These are phyloP conservation scores for Rhinatrema bivittatum DNA, from an alignment of 2,797 vertebrate species.

Conservation along the genomic window DNA sequence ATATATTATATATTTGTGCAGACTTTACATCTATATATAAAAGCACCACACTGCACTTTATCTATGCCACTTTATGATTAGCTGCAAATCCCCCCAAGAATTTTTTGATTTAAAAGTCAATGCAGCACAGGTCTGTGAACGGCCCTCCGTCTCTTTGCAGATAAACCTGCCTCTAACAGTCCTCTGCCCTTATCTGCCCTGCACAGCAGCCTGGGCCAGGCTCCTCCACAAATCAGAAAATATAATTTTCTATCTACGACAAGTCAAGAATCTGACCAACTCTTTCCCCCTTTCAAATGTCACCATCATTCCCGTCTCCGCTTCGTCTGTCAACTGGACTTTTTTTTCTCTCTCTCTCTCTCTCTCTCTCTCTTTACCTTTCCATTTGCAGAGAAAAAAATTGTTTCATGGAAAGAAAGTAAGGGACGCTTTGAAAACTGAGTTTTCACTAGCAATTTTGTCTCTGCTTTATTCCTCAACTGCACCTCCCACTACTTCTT, in stretches of 20 bases:
- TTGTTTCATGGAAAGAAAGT: background rate
- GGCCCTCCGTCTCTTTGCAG: conserved; percentile 15
- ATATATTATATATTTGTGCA: too few relatives aligned
- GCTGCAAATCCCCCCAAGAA: conserved; percentile 24
- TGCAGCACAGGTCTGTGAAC: conserved; percentile 11
- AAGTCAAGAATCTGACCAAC: conserved; percentile 32
- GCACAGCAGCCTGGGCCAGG: conserved; percentile 18
- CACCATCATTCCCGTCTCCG: conserved; percentile 17
- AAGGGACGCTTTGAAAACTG: background rate
- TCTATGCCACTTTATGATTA: conserved; percentile 15
- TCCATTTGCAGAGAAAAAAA: conserved; percentile 19
- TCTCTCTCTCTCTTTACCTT: background rate
- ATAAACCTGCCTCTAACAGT: conserved; percentile 3
- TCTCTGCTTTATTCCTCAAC: background rate
- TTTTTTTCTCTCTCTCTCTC: too few relatives aligned
- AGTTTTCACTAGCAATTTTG: accelerated
- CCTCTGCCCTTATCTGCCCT: background rate
- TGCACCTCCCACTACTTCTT: background rate
- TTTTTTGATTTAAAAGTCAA: conserved; percentile 34
- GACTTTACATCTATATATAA: background rate
- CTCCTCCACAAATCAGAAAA: conserved; percentile 15
- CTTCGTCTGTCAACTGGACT: too few relatives aligned
- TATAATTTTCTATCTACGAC: conserved; percentile 29
- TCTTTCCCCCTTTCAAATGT: conserved; percentile 34
- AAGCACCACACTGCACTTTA: conserved; percentile 8